Base-by-base conservation (phyloP, 2,888 invertebrate species). In the Phoenoteleia sp. region DNA sequence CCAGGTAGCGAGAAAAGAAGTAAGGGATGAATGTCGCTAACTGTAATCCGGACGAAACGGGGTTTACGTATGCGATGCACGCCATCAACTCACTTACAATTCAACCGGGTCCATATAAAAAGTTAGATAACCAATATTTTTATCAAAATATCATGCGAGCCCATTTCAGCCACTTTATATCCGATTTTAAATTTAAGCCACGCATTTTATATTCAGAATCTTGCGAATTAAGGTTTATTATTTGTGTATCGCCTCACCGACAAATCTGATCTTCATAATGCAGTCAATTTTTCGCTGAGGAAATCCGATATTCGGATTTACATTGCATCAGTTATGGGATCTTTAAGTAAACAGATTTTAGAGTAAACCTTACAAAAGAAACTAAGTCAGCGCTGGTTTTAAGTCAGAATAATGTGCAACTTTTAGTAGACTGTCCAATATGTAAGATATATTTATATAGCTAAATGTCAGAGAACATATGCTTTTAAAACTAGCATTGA, bases 81-180 rank as follows among this genome's bases (percentile, higher is more conserved):
- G 85, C 67, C 60, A 75, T 85, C 82, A 74, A 85, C 76, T 86
- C 80, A 82, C 86, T 87, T 84, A 81, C 86, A 77, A 81, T 86
- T 87, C 81, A 47, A 66, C 52, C 64, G 72, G 52, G 23, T 62
- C 27, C 49, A 56, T 64, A 54, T 39, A 64, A 74, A 75, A 71
- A 74, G 64, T 80, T 71, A 27, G 58, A 42, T 45, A 64, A 76
- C 80, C 84, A 67, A 84, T 74, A 84, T 64, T 75, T 75, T 60
- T 52, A 69, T 52, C 71, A 39, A 64, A 84, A 84, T 39, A 77
- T 72, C 54, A 45, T 54, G 36, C 29, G 29, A 58, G 23, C 9
- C 25, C 25, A 6, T 39, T 23, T 33, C 45, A 45, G 36, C 52
- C 45, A 15, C 9, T 67, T 66, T 29, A 29, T 27, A 17, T 39